Evolutionary conservation across 2,113 vertebrate genomes (phyloP), one percentile per base, ranked within the genome.

Genomic region (Pangasianodon gigas): DNA sequence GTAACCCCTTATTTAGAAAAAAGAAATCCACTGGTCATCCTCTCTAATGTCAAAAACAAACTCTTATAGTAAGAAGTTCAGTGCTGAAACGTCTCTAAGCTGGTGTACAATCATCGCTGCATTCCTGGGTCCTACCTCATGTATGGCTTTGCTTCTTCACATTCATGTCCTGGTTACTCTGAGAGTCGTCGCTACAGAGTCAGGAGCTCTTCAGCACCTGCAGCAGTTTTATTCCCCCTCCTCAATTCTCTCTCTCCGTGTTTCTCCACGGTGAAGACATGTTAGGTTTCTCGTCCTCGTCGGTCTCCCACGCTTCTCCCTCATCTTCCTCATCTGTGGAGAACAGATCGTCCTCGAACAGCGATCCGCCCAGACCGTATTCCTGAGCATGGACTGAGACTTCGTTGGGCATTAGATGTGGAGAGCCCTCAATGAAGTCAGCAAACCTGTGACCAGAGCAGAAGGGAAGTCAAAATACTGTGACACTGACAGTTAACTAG

Each of bases 401-500:
- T 91, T 99, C 98, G 0, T 93, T 95, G 14, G 96, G 92, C 87
- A 96, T 96, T 90, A 99, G 90, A 21, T 99, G 98, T 16, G 93
- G 96, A 21, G 97, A 97, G 0, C 98, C 98, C 90, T 97, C 96
- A 7, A 99, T 92, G 67, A 99, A 99, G 71, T 98, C 98, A 41
- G 98, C 98, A 95, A 99, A 99, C 95, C 98, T 99, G 94, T 46
- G 62, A 16, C 86, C 16, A 90, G 11, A 58, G 16, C 9, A 85
- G 32, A 44, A 81, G 51, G 1, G 11, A 44, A 10, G 41, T 46
- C 41, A 46, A n/a, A 52, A 29, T 48, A 10, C 21, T 14, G 24
- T 5, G 3, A 79, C 75, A 9, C 21, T 13, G n/a, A 69, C 67
- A 16, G n/a, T 69, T 13, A 69, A 56, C 2, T 16, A 46, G 46